Base-by-base conservation (phyloP, 2,113 vertebrate species). In the Ammodytes dubius region DNA sequence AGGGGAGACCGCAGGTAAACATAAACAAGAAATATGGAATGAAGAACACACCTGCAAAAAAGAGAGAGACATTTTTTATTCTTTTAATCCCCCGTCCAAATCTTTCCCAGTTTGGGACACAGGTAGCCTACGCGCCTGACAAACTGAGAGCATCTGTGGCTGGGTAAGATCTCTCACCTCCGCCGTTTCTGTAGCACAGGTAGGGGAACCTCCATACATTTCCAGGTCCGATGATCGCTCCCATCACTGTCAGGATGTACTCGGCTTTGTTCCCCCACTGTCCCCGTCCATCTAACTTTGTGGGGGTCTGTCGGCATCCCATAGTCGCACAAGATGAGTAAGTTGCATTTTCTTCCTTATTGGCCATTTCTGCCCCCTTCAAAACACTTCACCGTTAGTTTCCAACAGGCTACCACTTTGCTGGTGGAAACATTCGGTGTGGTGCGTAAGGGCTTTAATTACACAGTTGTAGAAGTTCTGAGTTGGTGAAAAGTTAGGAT, bases 221-320 rank as follows among this genome's bases (percentile, higher is more conserved):
- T 2, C 91, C 90, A 39, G 90, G 90, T 61, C 91, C 91, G 58
- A 91, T 91, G 46, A 93, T 88, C 0, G 86, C 90, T 2, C 91
- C 91, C 90, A 93, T 91, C 68, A 93, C 90, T 3, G 90, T 93
- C 19, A 93, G 84, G 59, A 93, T 91, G 60, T 71, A 93, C 71
- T 93, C 90, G 0, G 87, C 69, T 79, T 93, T 93, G 50, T 37
- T 83, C 3, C 46, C 70, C 90, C 91, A 93, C 11, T 85, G 10
- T 0, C 88, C 91, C n/a, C 90, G 71, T 17, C 3, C 80, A 53
- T 89, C 17, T 6, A 17, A 2, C 7, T 69, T 19, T 37, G 52
- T 60, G 0, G 56, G 3, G 6, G 17, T 73, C 63, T 75, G 12
- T 27, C 5, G 9, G 15, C 1, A 8, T 65, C 10, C 65, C 0